Conservation (phyloP, 2,888 invertebrate genomes). For the Drosophila tripunctata region DNA sequence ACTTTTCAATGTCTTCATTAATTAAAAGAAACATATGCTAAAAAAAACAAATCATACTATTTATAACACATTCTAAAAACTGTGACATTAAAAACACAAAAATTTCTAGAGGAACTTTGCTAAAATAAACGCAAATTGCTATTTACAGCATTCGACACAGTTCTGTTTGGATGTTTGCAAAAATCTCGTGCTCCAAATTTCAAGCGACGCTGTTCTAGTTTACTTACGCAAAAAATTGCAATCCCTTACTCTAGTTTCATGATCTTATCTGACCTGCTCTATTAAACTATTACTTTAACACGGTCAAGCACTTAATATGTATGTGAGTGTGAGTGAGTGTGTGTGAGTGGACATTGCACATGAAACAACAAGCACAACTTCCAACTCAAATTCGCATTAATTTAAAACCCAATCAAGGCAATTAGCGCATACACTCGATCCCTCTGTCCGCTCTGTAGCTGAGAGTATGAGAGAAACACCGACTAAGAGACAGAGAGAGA, state of each 20-base stretch:
- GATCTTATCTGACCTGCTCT: constrained; percentile 20
- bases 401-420: constrained; percentile 80
- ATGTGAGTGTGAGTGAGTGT: neutral
- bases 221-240: neutral
- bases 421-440: constrained; percentile 70
- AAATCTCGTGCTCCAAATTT: neutral
- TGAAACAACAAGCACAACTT: constrained; percentile 60
- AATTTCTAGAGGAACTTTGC: no score
- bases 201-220: constrained; percentile 3
- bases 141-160: no score
- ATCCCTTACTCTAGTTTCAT: constrained; percentile 6
- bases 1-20: no score
- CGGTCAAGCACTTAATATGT: constrained; percentile 25
- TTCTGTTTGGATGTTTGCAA: neutral
- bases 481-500: neutral
- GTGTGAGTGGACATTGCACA: constrained; percentile 17
- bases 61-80: no score
- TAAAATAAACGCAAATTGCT: no score
- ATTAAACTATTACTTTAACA: constrained; percentile 33
- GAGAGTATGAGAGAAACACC: neutral
- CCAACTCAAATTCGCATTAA: constrained; percentile 76
- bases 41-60: no score
- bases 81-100: no score
- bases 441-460: neutral
- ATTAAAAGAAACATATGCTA: no score